Evolutionary conservation across 2,888 invertebrate species (phyloP), one percentile per base, ranked within the genome.

Genomic region (Agrilus biguttatus): DNA sequence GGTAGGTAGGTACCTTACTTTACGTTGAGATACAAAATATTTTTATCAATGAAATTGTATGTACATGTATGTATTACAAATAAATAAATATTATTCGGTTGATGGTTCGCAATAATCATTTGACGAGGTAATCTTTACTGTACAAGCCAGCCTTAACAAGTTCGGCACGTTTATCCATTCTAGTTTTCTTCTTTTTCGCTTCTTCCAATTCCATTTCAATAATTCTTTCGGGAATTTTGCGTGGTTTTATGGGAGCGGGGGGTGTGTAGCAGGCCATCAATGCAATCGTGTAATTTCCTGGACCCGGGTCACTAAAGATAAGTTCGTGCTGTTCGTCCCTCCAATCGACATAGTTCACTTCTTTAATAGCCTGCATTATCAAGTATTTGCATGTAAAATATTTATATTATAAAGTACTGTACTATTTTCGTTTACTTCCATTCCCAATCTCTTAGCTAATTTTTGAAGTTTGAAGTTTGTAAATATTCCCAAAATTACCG

Each of bases 221-320:
- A 43, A 45, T 28, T 41, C 43, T 33, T 38, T 39, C n/a, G 36
- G 34, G 17, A 17, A 14, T 28, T 43, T 48, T 49, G n/a, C 45
- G 41, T 12, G 48, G 44, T 32, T 49, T 45, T 5, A 49, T 51
- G 8, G 45, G 42, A 5, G 47, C 41, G 8, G 52, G 50, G n/a
- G 59, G 57, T 23, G 64, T 54, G 13, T 41, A 12, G 1, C 61
- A 60, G 1, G 57, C 63, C 63, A 66, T 66, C 17, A 63, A 42
- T n/a, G 63, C 61, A 41, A 62, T 62, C 1, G 69, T 66, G 50
- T 69, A 70, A 56, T 73, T 73, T 5, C 70, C 71, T 33, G 63
- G 60, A 8, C 72, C 72, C 0, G 71, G 68, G 53, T 71, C 65
- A 21, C 64, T 65, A 50, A 72, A 71, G 5, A 71, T 59, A n/a